These are phyloP conservation scores for Chroicocephalus ridibundus DNA, from an alignment of 2,113 vertebrate genomes.

Conservation along the genomic window DNA sequence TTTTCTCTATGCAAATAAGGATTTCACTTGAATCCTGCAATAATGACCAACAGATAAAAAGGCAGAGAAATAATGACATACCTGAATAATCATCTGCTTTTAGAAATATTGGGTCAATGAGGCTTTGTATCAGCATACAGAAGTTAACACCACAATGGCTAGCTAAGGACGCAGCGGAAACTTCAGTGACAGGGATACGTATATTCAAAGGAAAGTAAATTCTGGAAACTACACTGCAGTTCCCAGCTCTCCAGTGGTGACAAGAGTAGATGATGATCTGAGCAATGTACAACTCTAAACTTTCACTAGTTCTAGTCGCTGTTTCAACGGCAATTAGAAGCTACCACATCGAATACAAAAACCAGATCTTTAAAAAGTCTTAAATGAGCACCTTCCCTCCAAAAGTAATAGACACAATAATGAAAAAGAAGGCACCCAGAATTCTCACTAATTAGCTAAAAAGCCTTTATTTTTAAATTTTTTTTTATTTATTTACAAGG, in stretches of 20 bases:
- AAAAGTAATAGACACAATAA: background rate
- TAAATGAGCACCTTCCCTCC: background rate
- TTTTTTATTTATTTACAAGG: background rate
- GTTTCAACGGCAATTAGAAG: background rate
- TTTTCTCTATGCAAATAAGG: slow-evolving; percentile 62
- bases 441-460: background rate
- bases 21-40: slow-evolving; percentile 60
- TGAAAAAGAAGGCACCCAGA: background rate
- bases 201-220: background rate
- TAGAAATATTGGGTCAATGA: slow-evolving; percentile 49
- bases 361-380: background rate
- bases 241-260: background rate
- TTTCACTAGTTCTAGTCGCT: background rate
- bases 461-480: background rate
- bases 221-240: background rate
- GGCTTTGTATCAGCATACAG: slow-evolving; percentile 34
- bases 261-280: background rate
- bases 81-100: slow-evolving; percentile 50
- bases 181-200: accelerated
- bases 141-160: slow-evolving; percentile 26
- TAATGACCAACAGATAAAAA: slow-evolving; percentile 66
- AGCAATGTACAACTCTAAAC: background rate
- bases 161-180: accelerated
- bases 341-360: background rate
- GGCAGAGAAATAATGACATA: slow-evolving; percentile 54